Evolutionary conservation across 2,797 vertebrate species (phyloP).

Genomic region (Valencia hispanica): DNA sequence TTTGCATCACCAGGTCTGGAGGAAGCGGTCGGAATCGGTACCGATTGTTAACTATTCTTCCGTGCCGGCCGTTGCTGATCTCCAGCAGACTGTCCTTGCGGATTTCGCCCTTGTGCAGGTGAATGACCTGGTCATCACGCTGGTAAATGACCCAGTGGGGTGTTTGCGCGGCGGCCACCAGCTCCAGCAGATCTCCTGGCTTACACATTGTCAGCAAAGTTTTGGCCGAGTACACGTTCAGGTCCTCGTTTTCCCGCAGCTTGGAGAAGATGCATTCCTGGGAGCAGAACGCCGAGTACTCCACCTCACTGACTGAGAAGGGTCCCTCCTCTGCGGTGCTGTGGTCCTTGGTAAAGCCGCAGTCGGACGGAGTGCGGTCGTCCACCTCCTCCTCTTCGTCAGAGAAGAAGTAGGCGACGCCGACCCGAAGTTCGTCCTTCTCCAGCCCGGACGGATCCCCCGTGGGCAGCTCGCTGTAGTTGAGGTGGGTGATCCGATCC

Average conservation of each 20-base stretch:
- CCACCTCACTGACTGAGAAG: constrained; percentile 90
- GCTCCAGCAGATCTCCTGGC: constrained; percentile 96
- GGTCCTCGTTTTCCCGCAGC: constrained; percentile 92
- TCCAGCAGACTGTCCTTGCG: constrained; percentile 95
- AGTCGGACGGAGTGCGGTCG: constrained; percentile 93
- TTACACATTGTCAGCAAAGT: constrained; percentile 94
- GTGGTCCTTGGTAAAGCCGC: constrained; percentile 87
- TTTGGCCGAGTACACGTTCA: constrained; percentile 90
- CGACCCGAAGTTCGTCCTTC: constrained; percentile 98
- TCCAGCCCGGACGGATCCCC: constrained; percentile 99
- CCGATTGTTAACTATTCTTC: constrained; percentile 96
- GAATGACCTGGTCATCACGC: constrained; percentile 92
- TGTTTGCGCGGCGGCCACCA: constrained; percentile 86
- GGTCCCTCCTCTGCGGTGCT: constrained; percentile 85
- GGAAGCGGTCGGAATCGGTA: constrained; percentile 96
- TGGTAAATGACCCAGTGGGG: constrained; percentile 97
- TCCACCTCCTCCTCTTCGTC: constrained; percentile 99
- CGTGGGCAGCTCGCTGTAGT: constrained; percentile 99
- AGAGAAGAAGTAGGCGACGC: constrained; percentile 99
- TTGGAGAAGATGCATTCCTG: constrained; percentile 99
- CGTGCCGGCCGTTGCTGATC: constrained; percentile 88
- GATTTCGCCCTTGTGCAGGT: constrained; percentile 96
- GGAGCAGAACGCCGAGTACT: constrained; percentile 95
- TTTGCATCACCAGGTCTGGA: constrained; percentile 97
- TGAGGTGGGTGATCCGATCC: constrained; percentile 99